These are phyloP conservation scores for Telenomus remus DNA, from an alignment of 1,140 invertebrate genomes.

Conservation along the genomic window DNA sequence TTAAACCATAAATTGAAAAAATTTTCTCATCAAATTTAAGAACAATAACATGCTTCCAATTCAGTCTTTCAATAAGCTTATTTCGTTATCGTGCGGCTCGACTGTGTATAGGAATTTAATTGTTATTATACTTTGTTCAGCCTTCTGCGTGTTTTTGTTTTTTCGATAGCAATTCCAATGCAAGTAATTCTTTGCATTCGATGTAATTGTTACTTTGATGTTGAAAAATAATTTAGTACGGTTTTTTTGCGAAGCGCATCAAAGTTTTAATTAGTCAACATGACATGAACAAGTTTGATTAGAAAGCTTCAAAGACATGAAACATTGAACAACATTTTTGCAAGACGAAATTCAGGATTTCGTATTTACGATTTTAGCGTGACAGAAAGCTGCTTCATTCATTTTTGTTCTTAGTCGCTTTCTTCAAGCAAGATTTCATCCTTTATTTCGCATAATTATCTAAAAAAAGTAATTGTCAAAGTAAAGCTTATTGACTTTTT, in stretches of 20 bases:
- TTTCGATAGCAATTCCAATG: conserved; percentile 31
- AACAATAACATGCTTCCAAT: conserved; percentile 20
- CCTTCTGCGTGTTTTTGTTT: conserved; percentile 27
- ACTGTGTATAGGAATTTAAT: conserved; percentile 41
- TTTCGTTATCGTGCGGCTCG: conserved; percentile 43
- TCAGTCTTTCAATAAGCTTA: conserved; percentile 32
- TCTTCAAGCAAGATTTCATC: neutral
- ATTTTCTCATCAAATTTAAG: neutral
- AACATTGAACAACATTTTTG: conserved; percentile 35
- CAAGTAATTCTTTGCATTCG: conserved; percentile 17
- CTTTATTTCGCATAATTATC: neutral
- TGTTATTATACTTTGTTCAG: conserved; percentile 29
- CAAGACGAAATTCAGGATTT: conserved; percentile 14
- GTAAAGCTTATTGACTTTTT: no score
- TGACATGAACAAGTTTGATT: conserved; percentile 41
- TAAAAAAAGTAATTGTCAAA: no score
- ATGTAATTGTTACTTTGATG: conserved; percentile 16
- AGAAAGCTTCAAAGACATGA: conserved; percentile 27
- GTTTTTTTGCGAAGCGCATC: conserved; percentile 13
- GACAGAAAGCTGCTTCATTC: no score
- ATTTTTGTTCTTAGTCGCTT: neutral
- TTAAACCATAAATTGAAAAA: neutral
- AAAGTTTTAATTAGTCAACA: conserved; percentile 10
- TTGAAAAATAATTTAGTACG: conserved; percentile 33
- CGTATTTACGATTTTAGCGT: conserved; percentile 34